Base-by-base conservation (phyloP, 2,797 vertebrate genomes). In the Chelidonichthys spinosus region DNA sequence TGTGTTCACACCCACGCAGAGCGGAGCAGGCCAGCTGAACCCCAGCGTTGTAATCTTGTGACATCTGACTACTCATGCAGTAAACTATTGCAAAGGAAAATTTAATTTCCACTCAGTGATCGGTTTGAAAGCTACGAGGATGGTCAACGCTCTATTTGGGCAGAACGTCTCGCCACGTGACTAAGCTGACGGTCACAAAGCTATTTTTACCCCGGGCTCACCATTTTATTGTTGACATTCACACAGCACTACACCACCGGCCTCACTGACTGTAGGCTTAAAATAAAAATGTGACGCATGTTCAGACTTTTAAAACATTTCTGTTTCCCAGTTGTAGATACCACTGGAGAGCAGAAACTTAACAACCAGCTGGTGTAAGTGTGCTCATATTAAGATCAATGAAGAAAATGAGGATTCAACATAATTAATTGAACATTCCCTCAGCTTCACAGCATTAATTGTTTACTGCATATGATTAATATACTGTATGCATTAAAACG, bases 21-120 rank as follows among this genome's bases (percentile, higher is more conserved):
- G 63, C 47, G 39, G 54, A 63, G 44, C 37, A 2, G 67, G 60
- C 52, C 74, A 70, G 75, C 74, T 81, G 69, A 81, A 67, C 81
- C 80, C 62, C 11, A 52, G 63, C 63, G 69, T 61, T 74, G 58
- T 75, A 79, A 86, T 81, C 73, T 58, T 1, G 15, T 74, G 77
- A 80, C 84, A 74, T 76, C 72, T 65, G 76, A 75, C 81, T 65
- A 74, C 74, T 87, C 71, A 32, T 59, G 79, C 72, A 73, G 46
- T 67, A 81, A 83, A 80, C 63, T 47, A 60, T 78, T 39, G 70
- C 73, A 74, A 42, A 76, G 59, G 60, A 46, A 67, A 75, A 85
- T 79, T 73, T 42, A 69, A 87, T 82, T 79, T 85, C 54, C 62
- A 71, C 54, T 47, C 54, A 18, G 69, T 72, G 81, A 84, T 87